Evolutionary conservation across 2,888 invertebrate genomes (phyloP), one percentile per base, ranked within the genome.

Genomic region (Pollenia labialis): DNA sequence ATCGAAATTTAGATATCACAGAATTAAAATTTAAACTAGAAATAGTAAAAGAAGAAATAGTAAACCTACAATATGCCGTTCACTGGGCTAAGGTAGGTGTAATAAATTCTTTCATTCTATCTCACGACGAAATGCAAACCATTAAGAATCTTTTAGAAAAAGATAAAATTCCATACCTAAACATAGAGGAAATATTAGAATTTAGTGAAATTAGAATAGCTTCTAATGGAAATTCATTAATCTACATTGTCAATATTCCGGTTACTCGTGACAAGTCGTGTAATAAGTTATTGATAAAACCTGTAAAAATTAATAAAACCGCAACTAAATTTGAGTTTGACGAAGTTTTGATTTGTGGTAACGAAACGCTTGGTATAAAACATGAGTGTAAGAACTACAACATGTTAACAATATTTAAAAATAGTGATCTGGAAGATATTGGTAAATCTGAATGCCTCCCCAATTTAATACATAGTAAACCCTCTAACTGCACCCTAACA

Each of bases 371-470:
- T 32, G 32, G 32, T 50, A 60, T 62, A 7, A 74, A 50, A 23
- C 60, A 23, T 32, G 10, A 60, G 2, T 74, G 74, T 40, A 74
- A 74, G 12, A 60, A 9, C 1, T 60, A 74, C 60, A 60, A 74
- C 50, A 40, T 42, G 11, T 42, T 75, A 8, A 75, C 60, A 16
- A 62, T 62, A 2, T 75, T 50, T 11, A 60, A 74, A 9, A 74
- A 12, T 2, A 75, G 16, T 50, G 12, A 75, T 12, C n/a, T 32
- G 32, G 32, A 32, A 32, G 32, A 32, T 32, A 32, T 32, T 4
- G 3, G 32, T 32, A 32, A 32, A 32, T 32, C 54, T 1, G 50
- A 50, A 50, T 50, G 14, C 14, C 18, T 18, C 54, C 6, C 16
- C 4, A 54, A 18, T 11, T 18, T 54, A 11, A 11, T 54, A 4